These are phyloP conservation scores for Sciurus carolinensis DNA, from an alignment of 2,797 vertebrate genomes.

Conservation along the genomic window DNA sequence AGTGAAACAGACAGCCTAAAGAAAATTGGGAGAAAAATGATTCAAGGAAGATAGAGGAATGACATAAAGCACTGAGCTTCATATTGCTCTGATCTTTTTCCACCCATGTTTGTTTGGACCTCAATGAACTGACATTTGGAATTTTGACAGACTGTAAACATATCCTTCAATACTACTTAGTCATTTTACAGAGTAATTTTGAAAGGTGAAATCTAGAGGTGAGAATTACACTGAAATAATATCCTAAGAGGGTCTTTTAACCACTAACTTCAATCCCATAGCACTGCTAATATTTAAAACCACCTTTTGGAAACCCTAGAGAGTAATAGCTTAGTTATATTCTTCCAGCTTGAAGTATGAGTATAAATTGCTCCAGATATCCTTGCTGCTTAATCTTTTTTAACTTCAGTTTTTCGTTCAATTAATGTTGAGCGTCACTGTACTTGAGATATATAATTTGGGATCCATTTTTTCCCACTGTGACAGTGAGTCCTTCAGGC, in stretches of 20 bases:
- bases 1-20: constrained; percentile 19
- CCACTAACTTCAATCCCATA: constrained; percentile 39
- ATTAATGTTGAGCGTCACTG: constrained; percentile 61
- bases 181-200: constrained; percentile 71
- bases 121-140: constrained; percentile 71
- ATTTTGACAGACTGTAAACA: constrained; percentile 65
- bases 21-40: constrained; percentile 13
- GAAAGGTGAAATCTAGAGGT: constrained; percentile 69
- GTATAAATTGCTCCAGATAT: constrained; percentile 62
- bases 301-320: constrained; percentile 64
- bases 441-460: constrained; percentile 68
- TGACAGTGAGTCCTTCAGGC: neutral
- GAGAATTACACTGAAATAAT: constrained; percentile 55
- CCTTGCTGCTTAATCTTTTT: constrained; percentile 71
- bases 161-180: constrained; percentile 27
- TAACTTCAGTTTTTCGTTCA: constrained; percentile 26
- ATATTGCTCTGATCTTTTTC: constrained; percentile 67
- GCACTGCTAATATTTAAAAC: constrained; percentile 76
- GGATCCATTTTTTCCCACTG: neutral
- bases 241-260: constrained; percentile 58
- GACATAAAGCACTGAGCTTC: constrained; percentile 20
- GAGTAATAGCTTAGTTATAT: constrained; percentile 61
- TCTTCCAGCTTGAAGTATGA: constrained; percentile 60
- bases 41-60: neutral
- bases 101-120: constrained; percentile 56